phyloP scores from a whole-genome alignment of 2,888 invertebrate species.

The Phaonia tiefii region DNA sequence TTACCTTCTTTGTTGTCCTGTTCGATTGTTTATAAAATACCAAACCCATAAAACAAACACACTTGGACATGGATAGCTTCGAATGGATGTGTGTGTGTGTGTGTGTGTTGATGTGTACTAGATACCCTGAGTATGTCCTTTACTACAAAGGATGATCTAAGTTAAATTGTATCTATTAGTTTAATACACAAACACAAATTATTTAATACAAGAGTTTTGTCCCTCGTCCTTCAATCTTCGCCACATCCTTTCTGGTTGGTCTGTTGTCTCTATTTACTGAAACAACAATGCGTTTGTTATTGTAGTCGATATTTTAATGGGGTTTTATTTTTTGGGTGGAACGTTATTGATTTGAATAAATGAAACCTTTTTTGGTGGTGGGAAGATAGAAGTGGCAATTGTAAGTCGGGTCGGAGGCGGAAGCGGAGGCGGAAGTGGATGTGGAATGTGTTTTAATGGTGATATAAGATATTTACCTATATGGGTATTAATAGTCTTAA shows the following conservation, averaged over 20 bases:
- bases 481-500: conserved; percentile 19
- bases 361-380: neutral
- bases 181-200: conserved; percentile 64
- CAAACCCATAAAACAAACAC: conserved; percentile 44
- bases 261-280: neutral
- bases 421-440: no score
- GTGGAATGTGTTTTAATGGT: conserved; percentile 6
- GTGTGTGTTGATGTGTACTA: conserved; percentile 23
- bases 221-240: neutral
- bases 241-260: neutral
- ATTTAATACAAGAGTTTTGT: conserved; percentile 37
- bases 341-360: conserved; percentile 32
- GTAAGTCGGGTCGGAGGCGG: no score
- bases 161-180: conserved; percentile 58
- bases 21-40: conserved; percentile 4
- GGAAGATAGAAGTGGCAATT: no score
- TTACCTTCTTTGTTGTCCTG: neutral
- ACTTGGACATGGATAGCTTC: neutral
- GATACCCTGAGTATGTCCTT: neutral
- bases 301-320: conserved; percentile 25
- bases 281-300: neutral
- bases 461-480: conserved; percentile 32
- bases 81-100: neutral
- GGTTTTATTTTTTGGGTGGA: conserved; percentile 12
- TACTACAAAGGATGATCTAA: conserved; percentile 35